Percentiles rank a stretch among this genome's conserved stretches.
Evolutionary conservation across 2,888 invertebrate species (phyloP).

Genomic region (Melangyna quadrimaculata): DNA sequence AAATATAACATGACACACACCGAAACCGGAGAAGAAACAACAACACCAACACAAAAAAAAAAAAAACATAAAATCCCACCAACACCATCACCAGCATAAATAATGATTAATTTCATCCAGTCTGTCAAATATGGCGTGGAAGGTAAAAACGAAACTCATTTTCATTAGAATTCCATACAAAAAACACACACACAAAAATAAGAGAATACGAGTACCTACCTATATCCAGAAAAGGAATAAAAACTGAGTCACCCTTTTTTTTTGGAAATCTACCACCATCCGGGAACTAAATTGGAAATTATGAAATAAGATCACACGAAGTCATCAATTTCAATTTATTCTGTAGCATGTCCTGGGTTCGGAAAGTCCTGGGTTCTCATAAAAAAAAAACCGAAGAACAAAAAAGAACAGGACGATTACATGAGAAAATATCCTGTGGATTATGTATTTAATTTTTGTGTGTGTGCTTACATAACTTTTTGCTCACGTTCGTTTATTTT

Average conservation of each 20-base stretch:
- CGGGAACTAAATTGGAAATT: conserved; percentile 58
- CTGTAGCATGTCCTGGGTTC: conserved; percentile 41
- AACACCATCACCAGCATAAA: conserved; percentile 4
- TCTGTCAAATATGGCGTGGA: conserved; percentile 32
- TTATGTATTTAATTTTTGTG: conserved; percentile 45
- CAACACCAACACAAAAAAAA: too few relatives aligned
- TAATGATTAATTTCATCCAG: conserved; percentile 57
- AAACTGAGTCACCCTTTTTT: conserved; percentile 18
- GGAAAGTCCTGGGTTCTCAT: neutral
- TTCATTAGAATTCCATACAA: conserved; percentile 42
- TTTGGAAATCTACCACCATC: neutral
- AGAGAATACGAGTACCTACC: neutral
- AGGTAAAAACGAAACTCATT: conserved; percentile 49
- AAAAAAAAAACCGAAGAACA: neutral
- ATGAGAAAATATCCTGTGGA: conserved; percentile 37
- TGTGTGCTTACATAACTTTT: neutral
- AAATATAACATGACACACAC: conserved; percentile 12
- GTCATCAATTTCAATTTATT: conserved; percentile 70
- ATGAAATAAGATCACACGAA: conserved; percentile 63
- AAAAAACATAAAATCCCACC: neutral
- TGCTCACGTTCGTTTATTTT: conserved; percentile 26
- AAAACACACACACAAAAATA: neutral
- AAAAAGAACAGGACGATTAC: conserved; percentile 19
- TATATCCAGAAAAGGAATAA: conserved; percentile 6
- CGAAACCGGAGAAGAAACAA: neutral